phyloP scores from a whole-genome alignment of 1,140 invertebrate species.

The Probaryconus sp. region DNA sequence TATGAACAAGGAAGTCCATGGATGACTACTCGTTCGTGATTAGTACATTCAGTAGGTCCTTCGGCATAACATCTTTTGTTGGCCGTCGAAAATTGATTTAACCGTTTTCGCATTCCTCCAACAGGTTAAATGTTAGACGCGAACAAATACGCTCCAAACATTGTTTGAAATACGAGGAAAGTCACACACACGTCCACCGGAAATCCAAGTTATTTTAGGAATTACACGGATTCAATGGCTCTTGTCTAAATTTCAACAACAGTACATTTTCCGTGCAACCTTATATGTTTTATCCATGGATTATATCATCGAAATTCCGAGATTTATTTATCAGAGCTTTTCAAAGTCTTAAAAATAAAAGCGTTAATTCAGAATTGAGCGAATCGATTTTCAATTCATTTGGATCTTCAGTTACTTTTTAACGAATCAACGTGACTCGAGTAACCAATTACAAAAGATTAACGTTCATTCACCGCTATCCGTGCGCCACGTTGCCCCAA shows the following conservation, averaged over 20 bases:
- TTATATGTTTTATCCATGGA: no score
- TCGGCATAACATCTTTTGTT: conserved; percentile 50
- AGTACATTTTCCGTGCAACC: no score
- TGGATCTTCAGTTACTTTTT: conserved; percentile 43
- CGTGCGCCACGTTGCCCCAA: conserved; percentile 3
- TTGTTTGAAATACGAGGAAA: conserved; percentile 42
- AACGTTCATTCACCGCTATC: conserved; percentile 64
- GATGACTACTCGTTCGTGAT: conserved; percentile 35
- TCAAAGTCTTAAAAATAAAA: conserved; percentile 34
- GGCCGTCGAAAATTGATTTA: conserved; percentile 44
- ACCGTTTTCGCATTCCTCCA: conserved; percentile 18
- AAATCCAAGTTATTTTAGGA: conserved; percentile 34
- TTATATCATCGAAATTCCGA: no score
- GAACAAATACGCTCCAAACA: conserved; percentile 34
- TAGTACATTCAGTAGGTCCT: conserved; percentile 36
- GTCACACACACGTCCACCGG: conserved; percentile 18
- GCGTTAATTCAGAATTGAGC: conserved; percentile 27
- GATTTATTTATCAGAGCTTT: conserved; percentile 6
- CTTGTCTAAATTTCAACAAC: conserved; percentile 16
- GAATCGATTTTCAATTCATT: conserved; percentile 62
- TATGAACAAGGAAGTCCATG: conserved; percentile 37
- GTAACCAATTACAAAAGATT: conserved; percentile 66
- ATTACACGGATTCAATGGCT: conserved; percentile 31
- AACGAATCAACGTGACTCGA: conserved; percentile 57
- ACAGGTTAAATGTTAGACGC: conserved; percentile 46